Evolutionary conservation across 2,888 invertebrate genomes (phyloP).

Genomic region (Chrysopilus asiliformis): DNA sequence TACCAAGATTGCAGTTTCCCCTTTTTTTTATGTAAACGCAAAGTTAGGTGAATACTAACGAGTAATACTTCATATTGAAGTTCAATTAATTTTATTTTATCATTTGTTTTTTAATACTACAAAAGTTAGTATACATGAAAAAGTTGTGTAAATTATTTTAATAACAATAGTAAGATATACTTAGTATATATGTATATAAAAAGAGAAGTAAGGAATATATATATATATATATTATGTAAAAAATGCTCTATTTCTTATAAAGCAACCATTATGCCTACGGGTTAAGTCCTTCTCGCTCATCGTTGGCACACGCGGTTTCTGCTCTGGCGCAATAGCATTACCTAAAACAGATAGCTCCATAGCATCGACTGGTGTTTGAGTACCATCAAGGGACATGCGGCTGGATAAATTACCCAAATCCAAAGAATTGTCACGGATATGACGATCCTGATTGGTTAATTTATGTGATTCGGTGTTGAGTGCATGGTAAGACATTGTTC

Average conservation of each 20-base stretch:
- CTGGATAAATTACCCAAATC: slow-evolving; percentile 15
- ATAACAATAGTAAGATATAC: too few relatives aligned
- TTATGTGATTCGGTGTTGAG: slow-evolving; percentile 12
- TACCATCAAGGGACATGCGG: slow-evolving; percentile 14
- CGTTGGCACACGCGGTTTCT: slow-evolving; percentile 43
- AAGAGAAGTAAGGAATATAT: too few relatives aligned
- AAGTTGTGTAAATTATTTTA: too few relatives aligned
- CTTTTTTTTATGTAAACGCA: too few relatives aligned
- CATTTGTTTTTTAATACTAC: too few relatives aligned
- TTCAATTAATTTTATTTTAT: too few relatives aligned
- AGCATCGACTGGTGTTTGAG: slow-evolving; percentile 8
- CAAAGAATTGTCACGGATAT: slow-evolving; percentile 15
- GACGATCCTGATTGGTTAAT: slow-evolving; percentile 8
- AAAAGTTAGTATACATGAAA: too few relatives aligned
- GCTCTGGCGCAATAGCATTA: slow-evolving; percentile 42
- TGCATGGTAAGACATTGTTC: slow-evolving; percentile 17
- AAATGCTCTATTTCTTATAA: slow-evolving; percentile 10
- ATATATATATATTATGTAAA: slow-evolving; percentile 5
- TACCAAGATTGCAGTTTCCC: too few relatives aligned
- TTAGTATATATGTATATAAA: too few relatives aligned
- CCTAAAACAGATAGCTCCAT: slow-evolving; percentile 39
- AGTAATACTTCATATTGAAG: too few relatives aligned
- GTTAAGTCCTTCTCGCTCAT: slow-evolving; percentile 46
- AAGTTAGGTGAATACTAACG: too few relatives aligned
- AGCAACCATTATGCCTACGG: slow-evolving; percentile 18